Evolutionary conservation across 2,797 vertebrate species (phyloP).

Genomic region (Acipenser ruthenus): DNA sequence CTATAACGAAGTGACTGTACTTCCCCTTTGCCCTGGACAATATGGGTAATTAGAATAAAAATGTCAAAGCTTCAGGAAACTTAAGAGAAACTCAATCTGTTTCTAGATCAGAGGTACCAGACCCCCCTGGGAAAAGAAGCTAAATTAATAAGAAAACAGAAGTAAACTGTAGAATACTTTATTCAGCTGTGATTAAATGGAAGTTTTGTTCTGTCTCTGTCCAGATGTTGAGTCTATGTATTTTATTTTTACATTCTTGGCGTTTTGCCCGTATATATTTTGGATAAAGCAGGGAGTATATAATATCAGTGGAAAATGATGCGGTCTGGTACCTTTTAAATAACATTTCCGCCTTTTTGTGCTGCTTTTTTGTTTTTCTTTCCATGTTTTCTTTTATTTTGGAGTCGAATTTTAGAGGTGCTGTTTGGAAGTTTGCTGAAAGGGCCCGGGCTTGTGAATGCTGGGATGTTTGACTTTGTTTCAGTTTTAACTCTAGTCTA

Average conservation of each 20-base stretch:
- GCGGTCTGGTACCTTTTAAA: slow-evolving; percentile 99
- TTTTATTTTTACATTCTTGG: slow-evolving; percentile 94
- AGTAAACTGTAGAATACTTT: slow-evolving; percentile 84
- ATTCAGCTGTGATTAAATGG: slow-evolving; percentile 96
- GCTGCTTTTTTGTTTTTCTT: slow-evolving; percentile 98
- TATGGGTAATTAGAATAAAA: slow-evolving; percentile 37
- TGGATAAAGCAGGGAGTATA: slow-evolving; percentile 97
- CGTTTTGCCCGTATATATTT: slow-evolving; percentile 92
- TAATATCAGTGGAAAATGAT: slow-evolving; percentile 99
- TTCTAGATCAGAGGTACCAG: slow-evolving; percentile 29
- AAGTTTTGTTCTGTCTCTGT: slow-evolving; percentile 92
- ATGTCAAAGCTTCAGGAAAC: slow-evolving; percentile 26
- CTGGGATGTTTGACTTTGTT: slow-evolving; percentile 29
- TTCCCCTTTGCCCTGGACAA: slow-evolving; percentile 30
- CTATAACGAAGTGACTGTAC: slow-evolving; percentile 20
- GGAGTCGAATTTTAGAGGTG: slow-evolving; percentile 63
- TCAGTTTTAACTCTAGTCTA: slow-evolving; percentile 23
- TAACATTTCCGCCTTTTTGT: slow-evolving; percentile 99
- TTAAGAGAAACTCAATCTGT: slow-evolving; percentile 29
- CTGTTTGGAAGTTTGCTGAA: slow-evolving; percentile 67
- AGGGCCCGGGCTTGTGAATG: slow-evolving; percentile 47
- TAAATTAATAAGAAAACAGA: slow-evolving; percentile 77
- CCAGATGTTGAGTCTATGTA: slow-evolving; percentile 99
- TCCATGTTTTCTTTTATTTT: slow-evolving; percentile 98
- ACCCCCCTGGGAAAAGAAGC: slow-evolving; percentile 47